A percentile compares a stretch with the other conserved stretches of the same genome.
These are phyloP conservation scores for Ylistrum balloti DNA, from an alignment of 1,140 invertebrate genomes.

Conservation along the genomic window DNA sequence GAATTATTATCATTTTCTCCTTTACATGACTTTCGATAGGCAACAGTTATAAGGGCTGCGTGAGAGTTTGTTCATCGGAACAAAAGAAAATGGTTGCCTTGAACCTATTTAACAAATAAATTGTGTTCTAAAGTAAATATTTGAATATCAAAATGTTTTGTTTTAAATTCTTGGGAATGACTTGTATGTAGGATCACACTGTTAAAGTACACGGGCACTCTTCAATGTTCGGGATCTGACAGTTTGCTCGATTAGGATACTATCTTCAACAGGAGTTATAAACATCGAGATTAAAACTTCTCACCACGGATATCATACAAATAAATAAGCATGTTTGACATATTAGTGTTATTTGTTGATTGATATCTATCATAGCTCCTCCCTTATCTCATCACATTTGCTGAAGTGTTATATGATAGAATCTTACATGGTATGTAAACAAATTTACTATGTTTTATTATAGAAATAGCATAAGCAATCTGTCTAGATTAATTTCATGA, in stretches of 20 bases:
- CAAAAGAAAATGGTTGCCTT: no score
- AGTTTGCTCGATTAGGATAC: neutral
- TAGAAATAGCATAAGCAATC: no score
- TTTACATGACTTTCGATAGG: no score
- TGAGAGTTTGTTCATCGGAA: no score
- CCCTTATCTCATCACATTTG: neutral
- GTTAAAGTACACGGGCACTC: neutral
- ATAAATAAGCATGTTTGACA: neutral
- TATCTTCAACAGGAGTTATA: neutral
- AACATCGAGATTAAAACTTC: conserved; percentile 17
- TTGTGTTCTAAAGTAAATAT: no score
- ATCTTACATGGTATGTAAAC: neutral
- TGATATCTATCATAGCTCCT: neutral
- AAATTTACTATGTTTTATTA: no score
- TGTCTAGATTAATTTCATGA: no score
- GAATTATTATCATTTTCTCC: no score
- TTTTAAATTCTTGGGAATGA: neutral
- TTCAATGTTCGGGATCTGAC: neutral
- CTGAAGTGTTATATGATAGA: neutral
- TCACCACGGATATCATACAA: neutral
- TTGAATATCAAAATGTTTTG: neutral
- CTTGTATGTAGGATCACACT: neutral
- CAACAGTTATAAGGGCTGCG: no score
- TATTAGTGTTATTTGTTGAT: neutral
- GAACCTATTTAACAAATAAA: no score